Conservation (phyloP, 1,140 invertebrate genomes). For the Bradynema listronoti region DNA sequence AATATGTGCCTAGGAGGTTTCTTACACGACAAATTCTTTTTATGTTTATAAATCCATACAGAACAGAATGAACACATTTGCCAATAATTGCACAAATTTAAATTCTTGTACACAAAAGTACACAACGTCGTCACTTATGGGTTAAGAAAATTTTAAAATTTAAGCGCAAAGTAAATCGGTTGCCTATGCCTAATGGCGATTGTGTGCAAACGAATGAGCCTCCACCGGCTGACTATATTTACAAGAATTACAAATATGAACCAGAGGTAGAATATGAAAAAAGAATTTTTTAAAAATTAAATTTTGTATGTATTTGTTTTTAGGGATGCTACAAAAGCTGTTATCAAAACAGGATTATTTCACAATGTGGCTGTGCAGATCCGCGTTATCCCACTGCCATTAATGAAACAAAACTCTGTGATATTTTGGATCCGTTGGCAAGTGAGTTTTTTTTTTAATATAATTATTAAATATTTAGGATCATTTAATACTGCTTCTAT, state of each 20-base stretch:
- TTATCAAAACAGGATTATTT: constrained; percentile 50
- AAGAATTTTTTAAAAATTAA: constrained; percentile 4
- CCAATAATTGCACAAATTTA: too few species aligned
- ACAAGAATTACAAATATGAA: constrained; percentile 52
- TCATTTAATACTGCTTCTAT: too few species aligned
- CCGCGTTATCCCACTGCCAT: constrained; percentile 49
- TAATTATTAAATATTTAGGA: background rate
- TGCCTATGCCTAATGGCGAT: constrained; percentile 34
- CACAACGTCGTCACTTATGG: too few species aligned
- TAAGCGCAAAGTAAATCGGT: constrained; percentile 50
- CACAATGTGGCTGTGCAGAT: constrained; percentile 47
- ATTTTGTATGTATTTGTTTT: background rate
- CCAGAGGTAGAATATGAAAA: constrained; percentile 37
- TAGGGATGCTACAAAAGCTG: constrained; percentile 54
- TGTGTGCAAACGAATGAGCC: constrained; percentile 38
- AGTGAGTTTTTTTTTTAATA: constrained; percentile 8
- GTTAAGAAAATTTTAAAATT: constrained; percentile 13
- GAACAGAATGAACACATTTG: too few species aligned
- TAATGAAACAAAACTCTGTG: constrained; percentile 45
- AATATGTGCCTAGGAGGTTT: too few species aligned
- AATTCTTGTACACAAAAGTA: too few species aligned
- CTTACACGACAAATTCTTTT: too few species aligned
- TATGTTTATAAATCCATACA: too few species aligned
- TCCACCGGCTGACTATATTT: constrained; percentile 42
- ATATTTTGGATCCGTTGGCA: constrained; percentile 33